Percentiles rank a stretch among this genome's conserved stretches.
Evolutionary conservation across 2,113 vertebrate species (phyloP).

Genomic region (Podiceps cristatus): DNA sequence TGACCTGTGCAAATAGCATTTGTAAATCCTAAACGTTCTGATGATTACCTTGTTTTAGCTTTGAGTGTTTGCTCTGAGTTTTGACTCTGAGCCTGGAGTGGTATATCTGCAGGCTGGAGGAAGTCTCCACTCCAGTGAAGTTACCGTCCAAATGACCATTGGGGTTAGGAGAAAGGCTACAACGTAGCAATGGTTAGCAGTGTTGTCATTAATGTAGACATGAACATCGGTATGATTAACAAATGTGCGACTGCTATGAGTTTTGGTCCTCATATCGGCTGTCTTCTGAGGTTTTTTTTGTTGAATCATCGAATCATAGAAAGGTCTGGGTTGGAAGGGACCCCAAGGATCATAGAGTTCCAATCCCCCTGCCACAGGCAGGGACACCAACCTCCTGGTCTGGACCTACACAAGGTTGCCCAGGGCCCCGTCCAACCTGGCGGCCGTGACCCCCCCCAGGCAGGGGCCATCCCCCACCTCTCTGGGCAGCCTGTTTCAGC

Average conservation of each 20-base stretch:
- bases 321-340: too few species aligned
- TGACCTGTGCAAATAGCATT: not conserved
- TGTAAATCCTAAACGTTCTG: not conserved
- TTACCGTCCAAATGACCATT: not conserved
- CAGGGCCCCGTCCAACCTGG: too few species aligned
- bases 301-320: too few species aligned
- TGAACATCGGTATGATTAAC: not conserved
- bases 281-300: not conserved
- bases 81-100: not conserved
- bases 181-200: not conserved
- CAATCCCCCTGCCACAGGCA: too few species aligned
- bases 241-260: fast-evolving
- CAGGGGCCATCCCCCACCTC: too few species aligned
- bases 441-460: too few species aligned
- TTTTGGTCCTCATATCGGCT: not conserved
- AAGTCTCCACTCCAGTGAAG: not conserved
- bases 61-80: not conserved
- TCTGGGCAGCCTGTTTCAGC: too few species aligned
- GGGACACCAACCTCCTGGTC: too few species aligned
- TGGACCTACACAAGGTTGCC: too few species aligned
- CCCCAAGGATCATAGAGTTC: too few species aligned
- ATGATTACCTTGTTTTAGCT: not conserved
- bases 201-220: fast-evolving
- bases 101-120: not conserved
- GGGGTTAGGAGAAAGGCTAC: not conserved